These are phyloP conservation scores for Chaetodon trifascialis DNA, from an alignment of 2,113 vertebrate species.

Conservation along the genomic window DNA sequence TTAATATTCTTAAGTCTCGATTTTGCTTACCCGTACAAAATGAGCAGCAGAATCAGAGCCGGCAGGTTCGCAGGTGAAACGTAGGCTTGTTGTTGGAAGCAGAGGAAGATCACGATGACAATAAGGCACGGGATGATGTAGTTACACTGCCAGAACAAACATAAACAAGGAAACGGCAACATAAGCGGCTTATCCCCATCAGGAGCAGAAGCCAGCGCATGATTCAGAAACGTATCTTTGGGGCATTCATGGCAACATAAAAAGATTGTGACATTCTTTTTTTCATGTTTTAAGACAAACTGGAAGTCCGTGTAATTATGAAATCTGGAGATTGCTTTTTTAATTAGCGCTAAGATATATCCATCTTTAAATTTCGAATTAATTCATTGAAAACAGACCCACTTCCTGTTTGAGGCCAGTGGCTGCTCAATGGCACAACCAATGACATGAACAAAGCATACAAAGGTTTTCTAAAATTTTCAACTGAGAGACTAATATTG, in stretches of 20 bases:
- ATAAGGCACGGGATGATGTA: slow-evolving; percentile 92
- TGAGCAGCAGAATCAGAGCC: slow-evolving; percentile 91
- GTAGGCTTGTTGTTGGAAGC: slow-evolving; percentile 97
- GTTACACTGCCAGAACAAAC: slow-evolving; percentile 89
- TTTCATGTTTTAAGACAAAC: neutral
- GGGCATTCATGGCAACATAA: neutral
- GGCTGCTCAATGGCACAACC: slow-evolving; percentile 8
- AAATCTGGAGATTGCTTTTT: slow-evolving; percentile 62
- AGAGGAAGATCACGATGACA: slow-evolving; percentile 96
- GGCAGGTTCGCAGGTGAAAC: slow-evolving; percentile 95
- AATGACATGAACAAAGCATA: neutral
- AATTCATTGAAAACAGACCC: slow-evolving; percentile 34
- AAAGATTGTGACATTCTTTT: neutral
- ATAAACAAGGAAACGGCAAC: neutral
- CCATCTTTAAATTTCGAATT: slow-evolving; percentile 45
- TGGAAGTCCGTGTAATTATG: slow-evolving; percentile 26
- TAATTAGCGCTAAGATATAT: slow-evolving; percentile 60
- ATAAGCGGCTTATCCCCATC: neutral
- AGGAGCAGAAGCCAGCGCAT: neutral
- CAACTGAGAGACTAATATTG: slow-evolving; percentile 14
- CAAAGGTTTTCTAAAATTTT: neutral
- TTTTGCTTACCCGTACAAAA: slow-evolving; percentile 93
- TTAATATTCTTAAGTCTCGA: too few relatives aligned
- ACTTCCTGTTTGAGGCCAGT: slow-evolving; percentile 24
- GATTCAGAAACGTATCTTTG: too few relatives aligned